Percentiles rank a stretch among this genome's conserved stretches.
These are phyloP conservation scores for Gasterosteus aculeatus DNA, from an alignment of 2,113 vertebrate species.

Conservation along the genomic window DNA sequence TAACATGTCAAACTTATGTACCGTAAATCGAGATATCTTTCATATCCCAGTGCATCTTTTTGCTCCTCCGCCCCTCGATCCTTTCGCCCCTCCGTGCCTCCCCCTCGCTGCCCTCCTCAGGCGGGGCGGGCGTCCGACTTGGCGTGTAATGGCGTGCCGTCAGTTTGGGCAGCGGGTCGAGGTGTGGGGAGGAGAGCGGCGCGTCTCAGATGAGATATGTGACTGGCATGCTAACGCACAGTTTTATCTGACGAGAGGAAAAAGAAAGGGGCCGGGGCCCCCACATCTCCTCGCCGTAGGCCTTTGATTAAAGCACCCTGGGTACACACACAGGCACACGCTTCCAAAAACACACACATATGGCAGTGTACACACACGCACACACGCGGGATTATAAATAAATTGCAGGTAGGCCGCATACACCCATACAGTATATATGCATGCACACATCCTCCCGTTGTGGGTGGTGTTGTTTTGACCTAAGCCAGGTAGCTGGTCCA, in stretches of 20 bases:
- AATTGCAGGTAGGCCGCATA: constrained; percentile 51
- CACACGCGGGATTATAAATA: constrained; percentile 60
- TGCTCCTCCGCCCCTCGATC: constrained; percentile 25
- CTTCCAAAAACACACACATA: constrained; percentile 51
- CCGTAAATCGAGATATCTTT: not conserved
- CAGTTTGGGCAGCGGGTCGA: constrained; percentile 71
- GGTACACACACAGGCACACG: constrained; percentile 63
- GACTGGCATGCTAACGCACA: constrained; percentile 83
- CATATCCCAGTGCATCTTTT: constrained; percentile 43
- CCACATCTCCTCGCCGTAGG: constrained; percentile 64
- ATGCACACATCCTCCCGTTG: constrained; percentile 56
- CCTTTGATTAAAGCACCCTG: constrained; percentile 82
- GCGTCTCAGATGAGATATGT: constrained; percentile 85
- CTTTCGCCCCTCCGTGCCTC: constrained; percentile 37
- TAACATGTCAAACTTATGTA: constrained; percentile 4
- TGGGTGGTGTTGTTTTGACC: constrained; percentile 78
- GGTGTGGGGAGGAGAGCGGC: constrained; percentile 59
- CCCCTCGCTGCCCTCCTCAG: constrained; percentile 55
- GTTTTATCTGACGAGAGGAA: constrained; percentile 78
- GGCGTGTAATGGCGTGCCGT: constrained; percentile 80
- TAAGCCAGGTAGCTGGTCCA: constrained; percentile 74
- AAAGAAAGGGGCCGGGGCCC: constrained; percentile 55
- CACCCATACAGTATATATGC: constrained; percentile 55
- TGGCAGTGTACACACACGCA: constrained; percentile 50
- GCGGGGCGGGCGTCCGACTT: constrained; percentile 72